phyloP scores from a whole-genome alignment of 2,113 vertebrate genomes.

The Rhodinocichla rosea region DNA sequence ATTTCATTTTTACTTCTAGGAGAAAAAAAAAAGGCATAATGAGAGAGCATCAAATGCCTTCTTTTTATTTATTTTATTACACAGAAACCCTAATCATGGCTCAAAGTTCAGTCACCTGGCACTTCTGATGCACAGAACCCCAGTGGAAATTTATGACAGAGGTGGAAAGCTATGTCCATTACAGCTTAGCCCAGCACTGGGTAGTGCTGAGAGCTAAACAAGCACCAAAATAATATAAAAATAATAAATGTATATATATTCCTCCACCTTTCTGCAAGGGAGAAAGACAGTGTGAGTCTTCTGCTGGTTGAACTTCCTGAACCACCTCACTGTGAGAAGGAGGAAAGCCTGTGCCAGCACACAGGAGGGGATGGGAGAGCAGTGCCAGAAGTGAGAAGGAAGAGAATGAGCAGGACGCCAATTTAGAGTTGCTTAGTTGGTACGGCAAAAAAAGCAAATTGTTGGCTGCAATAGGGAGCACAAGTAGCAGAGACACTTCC shows the following conservation, averaged over 20 bases:
- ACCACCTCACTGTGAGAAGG: not conserved
- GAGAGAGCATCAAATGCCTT: not conserved
- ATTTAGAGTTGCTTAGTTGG: not conserved
- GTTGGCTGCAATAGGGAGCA: not conserved
- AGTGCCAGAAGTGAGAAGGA: not conserved
- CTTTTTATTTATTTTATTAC: not conserved
- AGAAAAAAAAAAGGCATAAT: not conserved
- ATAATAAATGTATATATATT: not conserved
- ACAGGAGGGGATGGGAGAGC: not conserved
- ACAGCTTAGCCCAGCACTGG: not conserved
- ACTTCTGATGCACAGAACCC: not conserved
- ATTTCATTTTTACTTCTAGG: slow-evolving; percentile 1
- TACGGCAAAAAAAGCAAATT: not conserved
- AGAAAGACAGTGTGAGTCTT: not conserved
- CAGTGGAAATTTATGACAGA: not conserved
- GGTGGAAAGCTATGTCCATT: not conserved
- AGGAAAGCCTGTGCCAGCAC: not conserved
- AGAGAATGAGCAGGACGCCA: not conserved
- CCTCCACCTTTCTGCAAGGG: not conserved
- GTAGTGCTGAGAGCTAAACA: not conserved
- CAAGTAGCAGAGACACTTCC: not conserved
- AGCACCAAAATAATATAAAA: not conserved
- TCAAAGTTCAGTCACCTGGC: not conserved
- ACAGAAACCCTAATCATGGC: not conserved
- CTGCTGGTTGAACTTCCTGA: not conserved